Conservation (phyloP, 2,797 vertebrate genomes). For the Lithobates sylvaticus region DNA sequence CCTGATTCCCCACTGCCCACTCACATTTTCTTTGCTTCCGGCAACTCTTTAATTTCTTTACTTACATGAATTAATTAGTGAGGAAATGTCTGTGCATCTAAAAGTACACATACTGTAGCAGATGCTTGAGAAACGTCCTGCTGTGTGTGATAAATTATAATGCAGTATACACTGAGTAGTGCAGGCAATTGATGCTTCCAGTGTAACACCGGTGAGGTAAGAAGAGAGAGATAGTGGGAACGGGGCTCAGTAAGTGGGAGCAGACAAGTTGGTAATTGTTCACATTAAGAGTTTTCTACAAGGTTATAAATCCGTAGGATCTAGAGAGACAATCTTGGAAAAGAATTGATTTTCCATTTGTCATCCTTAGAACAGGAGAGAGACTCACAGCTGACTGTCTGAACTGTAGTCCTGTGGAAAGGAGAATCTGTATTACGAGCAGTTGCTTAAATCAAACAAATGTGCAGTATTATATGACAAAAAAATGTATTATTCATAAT, state of each 20-base stretch:
- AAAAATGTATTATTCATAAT: background rate
- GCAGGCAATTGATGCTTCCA: slow-evolving; percentile 30
- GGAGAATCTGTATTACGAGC: slow-evolving; percentile 32
- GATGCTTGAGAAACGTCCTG: slow-evolving; percentile 8
- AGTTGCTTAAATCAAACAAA: slow-evolving; percentile 38
- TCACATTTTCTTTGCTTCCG: no score
- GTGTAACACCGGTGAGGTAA: slow-evolving; percentile 27
- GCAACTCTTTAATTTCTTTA: no score
- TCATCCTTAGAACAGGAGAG: slow-evolving; percentile 59
- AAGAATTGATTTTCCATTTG: slow-evolving; percentile 63
- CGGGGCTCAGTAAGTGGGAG: slow-evolving; percentile 50
- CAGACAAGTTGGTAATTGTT: slow-evolving; percentile 63
- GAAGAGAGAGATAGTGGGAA: slow-evolving; percentile 16
- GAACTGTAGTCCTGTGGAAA: slow-evolving; percentile 24
- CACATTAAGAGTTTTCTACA: slow-evolving; percentile 63
- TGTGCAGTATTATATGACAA: background rate
- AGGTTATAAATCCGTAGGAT: slow-evolving; percentile 59
- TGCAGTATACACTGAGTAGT: slow-evolving; percentile 18
- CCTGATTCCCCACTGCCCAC: no score
- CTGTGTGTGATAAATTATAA: slow-evolving; percentile 19
- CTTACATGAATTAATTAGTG: no score
- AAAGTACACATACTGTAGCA: background rate
- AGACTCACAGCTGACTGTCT: slow-evolving; percentile 48
- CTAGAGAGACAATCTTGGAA: slow-evolving; percentile 59
- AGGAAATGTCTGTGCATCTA: no score